Evolutionary conservation across 2,113 vertebrate genomes (phyloP), one percentile per base, ranked within the genome.

Genomic region (Loxodonta africana): DNA sequence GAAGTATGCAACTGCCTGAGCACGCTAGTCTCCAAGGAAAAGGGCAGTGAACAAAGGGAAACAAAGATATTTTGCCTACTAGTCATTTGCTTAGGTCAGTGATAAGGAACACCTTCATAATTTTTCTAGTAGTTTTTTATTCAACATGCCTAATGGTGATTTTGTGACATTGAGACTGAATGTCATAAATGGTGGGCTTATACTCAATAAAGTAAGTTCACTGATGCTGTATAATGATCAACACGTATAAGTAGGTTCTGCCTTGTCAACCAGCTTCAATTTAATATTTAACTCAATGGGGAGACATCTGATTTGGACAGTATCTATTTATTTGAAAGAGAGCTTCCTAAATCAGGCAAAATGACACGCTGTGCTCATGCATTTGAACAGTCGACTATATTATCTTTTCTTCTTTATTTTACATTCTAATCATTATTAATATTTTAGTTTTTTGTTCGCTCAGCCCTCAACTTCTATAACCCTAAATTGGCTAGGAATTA

Each of bases 371-470:
- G 41, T 12, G 14, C 20, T 65, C 65, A 48, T 30, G 41, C 15
- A 46, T 28, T 5, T 57, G 18, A 83, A 93, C 20, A 57, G 23
- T 20, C 63, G 12, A 44, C 30, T 11, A 37, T 1, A n/a, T 20
- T 71, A 21, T 5, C 26, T 41, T 89, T 92, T 89, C 33, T 91
- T 88, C 65, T 90, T 88, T 53, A 90, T 95, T 93, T 85, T 87
- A 69, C 1, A 80, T 23, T 57, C 25, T 44, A 78, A 46, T 44
- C 8, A 88, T 17, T 62, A 8, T 23, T 17, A 51, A 53, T 62
- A 91, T 83, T 91, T 89, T 83, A 41, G 25, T 51, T 15, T 44
- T 81, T 83, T 90, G 1, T 23, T 87, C 83, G 2, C 76, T 84
- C 1, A 81, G 6, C n/a, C 14, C 85, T 23, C 41, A 80, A 53